These are phyloP conservation scores for Athene noctua DNA, from an alignment of 2,113 vertebrate genomes.

Conservation along the genomic window DNA sequence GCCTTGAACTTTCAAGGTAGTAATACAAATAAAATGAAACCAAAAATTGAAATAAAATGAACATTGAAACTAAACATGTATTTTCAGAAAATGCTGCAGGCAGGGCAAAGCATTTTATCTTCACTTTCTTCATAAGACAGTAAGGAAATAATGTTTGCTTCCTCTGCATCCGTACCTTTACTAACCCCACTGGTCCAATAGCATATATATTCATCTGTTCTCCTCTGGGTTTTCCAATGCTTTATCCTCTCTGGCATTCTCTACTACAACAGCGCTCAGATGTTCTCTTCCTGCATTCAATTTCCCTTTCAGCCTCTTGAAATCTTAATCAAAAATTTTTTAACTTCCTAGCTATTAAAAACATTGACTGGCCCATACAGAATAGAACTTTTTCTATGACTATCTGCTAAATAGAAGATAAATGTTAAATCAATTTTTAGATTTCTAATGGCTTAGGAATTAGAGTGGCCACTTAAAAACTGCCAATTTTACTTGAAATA, in stretches of 20 bases:
- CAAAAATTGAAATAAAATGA: neutral
- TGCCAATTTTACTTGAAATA: constrained; percentile 41
- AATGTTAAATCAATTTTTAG: constrained; percentile 35
- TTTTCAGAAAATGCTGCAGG: neutral
- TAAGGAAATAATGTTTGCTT: neutral
- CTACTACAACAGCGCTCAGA: neutral
- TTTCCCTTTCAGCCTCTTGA: neutral
- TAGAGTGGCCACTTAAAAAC: constrained; percentile 20
- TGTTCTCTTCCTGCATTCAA: neutral
- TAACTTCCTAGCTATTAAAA: constrained; percentile 20
- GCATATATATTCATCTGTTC: neutral
- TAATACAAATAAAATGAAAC: neutral
- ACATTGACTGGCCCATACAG: neutral
- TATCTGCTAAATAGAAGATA: neutral
- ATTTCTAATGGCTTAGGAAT: constrained; percentile 55
- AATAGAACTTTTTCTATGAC: neutral
- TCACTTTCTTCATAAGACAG: neutral
- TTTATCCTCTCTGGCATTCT: neutral
- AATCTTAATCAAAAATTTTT: neutral
- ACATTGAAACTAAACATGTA: neutral
- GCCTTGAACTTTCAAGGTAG: neutral
- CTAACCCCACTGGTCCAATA: neutral
- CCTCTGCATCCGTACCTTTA: neutral
- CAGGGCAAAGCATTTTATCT: constrained; percentile 9
- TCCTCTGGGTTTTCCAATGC: neutral